These are phyloP conservation scores for Pediacus dermestoides DNA, from an alignment of 2,888 invertebrate genomes.

Conservation along the genomic window DNA sequence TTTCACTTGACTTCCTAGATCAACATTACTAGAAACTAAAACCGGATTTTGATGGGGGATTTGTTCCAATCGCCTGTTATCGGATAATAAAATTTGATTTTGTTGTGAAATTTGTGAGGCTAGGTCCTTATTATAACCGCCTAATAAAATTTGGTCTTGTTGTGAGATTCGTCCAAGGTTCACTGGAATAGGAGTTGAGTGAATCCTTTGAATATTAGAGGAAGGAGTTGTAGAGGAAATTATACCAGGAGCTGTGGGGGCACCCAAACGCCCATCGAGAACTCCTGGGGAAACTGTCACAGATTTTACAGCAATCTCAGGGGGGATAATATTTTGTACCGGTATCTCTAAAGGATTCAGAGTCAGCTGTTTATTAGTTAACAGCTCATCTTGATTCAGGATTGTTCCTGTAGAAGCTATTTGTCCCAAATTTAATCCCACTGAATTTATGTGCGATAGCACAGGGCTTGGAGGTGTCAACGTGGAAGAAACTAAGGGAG, in stretches of 20 bases:
- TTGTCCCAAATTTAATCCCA: slow-evolving; percentile 9
- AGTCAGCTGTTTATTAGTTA: slow-evolving; percentile 10
- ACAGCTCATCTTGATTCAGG: slow-evolving; percentile 6
- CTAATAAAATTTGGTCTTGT: too few relatives aligned
- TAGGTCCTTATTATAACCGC: too few relatives aligned
- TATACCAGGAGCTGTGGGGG: slow-evolving; percentile 16
- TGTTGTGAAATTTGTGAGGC: too few relatives aligned
- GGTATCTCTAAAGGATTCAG: slow-evolving; percentile 21
- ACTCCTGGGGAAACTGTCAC: too few relatives aligned
- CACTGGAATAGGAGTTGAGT: too few relatives aligned
- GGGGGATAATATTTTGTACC: slow-evolving; percentile 24
- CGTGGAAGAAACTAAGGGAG: not conserved
- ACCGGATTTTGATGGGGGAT: too few relatives aligned
- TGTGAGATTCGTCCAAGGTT: too few relatives aligned
- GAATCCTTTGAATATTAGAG: slow-evolving; percentile 20
- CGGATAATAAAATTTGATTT: too few relatives aligned
- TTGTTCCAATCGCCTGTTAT: too few relatives aligned
- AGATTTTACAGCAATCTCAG: slow-evolving; percentile 22
- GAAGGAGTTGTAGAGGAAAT: slow-evolving; percentile 8
- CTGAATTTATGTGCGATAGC: slow-evolving; percentile 3
- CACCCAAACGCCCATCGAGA: too few relatives aligned
- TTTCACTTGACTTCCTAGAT: slow-evolving; percentile 4
- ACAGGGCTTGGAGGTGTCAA: not conserved
- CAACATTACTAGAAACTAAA: too few relatives aligned
- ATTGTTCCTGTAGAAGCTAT: slow-evolving; percentile 4